Evolutionary conservation across 2,888 invertebrate genomes (phyloP), one percentile per base, ranked within the genome.

Genomic region (Alloplasta piceator): DNA sequence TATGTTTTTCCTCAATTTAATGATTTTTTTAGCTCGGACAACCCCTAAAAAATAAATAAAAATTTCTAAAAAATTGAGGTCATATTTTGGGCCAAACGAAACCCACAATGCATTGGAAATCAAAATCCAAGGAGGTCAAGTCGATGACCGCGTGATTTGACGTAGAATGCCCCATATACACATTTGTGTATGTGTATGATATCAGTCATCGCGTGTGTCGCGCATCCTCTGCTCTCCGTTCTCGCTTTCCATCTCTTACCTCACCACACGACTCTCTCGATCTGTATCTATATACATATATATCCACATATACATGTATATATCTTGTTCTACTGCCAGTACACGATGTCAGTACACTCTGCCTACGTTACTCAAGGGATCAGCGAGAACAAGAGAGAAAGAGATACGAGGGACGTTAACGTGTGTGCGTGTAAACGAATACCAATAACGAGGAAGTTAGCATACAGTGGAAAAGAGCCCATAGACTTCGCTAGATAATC

Each of bases 171-270:
- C n/a, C n/a, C n/a, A n/a, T 2, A 64, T 39, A 38, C 5, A 39
- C 10, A 64, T 75, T 48, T 75, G 72, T 64, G 67, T 75, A 75
- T 64, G 67, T 39, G 63, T 60, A 68, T 58, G 82, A 82, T 83
- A 79, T 82, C 80, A 79, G 77, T 84, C 72, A 84, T 84, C 83
- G 80, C 67, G 77, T 76, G 78, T 82, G 82, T 76, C 80, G 73
- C 79, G 58, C 68, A 64, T 82, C 50, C 71, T 74, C 76, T 52
- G 43, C 55, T 26, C 73, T 73, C 66, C 63, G 61, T 72, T 66
- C 66, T 64, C 74, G 64, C 66, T 74, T 74, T 58, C 39, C 74
- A 74, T 74, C 74, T 74, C 74, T 74, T 66, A 58, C 74, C 56
- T 76, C 71, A 68, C 63, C 79, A 63, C 78, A 67, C 75, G 58